These are phyloP conservation scores for Sarcophaga rosellei DNA, from an alignment of 2,888 invertebrate genomes.

Conservation along the genomic window DNA sequence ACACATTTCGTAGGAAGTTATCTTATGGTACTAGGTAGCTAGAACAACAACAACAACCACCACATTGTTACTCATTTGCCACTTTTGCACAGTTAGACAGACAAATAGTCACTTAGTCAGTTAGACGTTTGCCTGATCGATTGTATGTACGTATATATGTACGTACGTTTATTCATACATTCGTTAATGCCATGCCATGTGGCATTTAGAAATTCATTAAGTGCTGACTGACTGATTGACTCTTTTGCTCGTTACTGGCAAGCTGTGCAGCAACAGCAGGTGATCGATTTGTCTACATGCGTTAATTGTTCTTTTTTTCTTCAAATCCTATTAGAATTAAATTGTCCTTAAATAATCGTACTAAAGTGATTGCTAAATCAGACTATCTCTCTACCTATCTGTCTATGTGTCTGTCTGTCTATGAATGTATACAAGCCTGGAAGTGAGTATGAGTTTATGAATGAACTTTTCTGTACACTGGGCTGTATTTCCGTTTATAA, in stretches of 20 bases:
- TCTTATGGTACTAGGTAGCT: neutral
- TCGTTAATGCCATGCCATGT: constrained; percentile 41
- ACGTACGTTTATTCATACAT: neutral
- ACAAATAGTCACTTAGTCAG: neutral
- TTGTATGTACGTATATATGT: neutral
- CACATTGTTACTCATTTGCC: constrained; percentile 15
- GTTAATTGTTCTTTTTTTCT: constrained; percentile 13
- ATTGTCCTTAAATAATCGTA: constrained; percentile 50
- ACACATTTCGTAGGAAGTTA: constrained; percentile 10
- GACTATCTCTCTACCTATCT: no score
- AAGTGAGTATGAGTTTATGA: neutral
- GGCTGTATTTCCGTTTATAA: constrained; percentile 51
- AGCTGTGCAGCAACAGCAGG: constrained; percentile 58
- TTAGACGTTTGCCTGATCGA: neutral
- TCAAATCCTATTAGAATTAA: constrained; percentile 66
- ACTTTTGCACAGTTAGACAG: neutral
- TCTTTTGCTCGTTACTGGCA: constrained; percentile 53
- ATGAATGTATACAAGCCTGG: neutral
- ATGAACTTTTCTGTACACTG: neutral
- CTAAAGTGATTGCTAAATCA: neutral
- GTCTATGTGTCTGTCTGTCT: neutral
- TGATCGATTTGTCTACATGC: constrained; percentile 64
- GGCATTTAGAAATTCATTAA: constrained; percentile 57
- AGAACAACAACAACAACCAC: constrained; percentile 32
- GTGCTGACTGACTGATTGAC: constrained; percentile 36